Conservation (phyloP, 2,888 invertebrate species). For the Brenthis daphne region DNA sequence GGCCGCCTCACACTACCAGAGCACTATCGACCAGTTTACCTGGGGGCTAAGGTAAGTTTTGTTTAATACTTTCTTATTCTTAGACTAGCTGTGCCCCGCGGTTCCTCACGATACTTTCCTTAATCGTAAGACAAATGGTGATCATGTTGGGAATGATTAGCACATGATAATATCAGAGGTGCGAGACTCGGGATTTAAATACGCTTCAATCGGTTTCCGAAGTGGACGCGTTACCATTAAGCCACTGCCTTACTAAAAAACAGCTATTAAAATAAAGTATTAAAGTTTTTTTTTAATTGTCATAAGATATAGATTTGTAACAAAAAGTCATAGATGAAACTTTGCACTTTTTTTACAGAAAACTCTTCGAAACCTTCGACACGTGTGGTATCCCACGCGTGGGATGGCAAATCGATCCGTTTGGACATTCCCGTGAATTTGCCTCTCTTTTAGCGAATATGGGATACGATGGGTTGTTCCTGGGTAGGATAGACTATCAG, state of each 20-base stretch:
- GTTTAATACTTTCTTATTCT: neutral
- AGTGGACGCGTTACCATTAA: too few species aligned
- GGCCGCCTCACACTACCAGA: slow-evolving; percentile 87
- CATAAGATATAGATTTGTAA: too few species aligned
- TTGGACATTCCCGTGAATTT: slow-evolving; percentile 93
- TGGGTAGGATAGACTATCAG: slow-evolving; percentile 93
- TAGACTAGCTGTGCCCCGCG: too few species aligned
- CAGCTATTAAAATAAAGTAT: too few species aligned
- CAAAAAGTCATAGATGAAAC: too few species aligned
- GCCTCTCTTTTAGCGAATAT: slow-evolving; percentile 90
- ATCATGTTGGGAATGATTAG: too few species aligned
- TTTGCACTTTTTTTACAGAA: slow-evolving; percentile 49
- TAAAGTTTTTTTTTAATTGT: too few species aligned
- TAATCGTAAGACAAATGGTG: too few species aligned
- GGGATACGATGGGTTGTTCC: slow-evolving; percentile 92
- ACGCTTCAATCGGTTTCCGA: too few species aligned
- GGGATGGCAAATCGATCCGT: slow-evolving; percentile 93
- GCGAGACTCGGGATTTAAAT: too few species aligned
- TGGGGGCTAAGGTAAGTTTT: slow-evolving; percentile 84
- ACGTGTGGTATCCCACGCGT: slow-evolving; percentile 87
- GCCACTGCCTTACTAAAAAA: neutral
- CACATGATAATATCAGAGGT: too few species aligned
- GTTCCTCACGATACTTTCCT: neutral
- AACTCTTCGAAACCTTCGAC: slow-evolving; percentile 86
- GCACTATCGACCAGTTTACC: slow-evolving; percentile 88